Conservation (phyloP, 1,140 invertebrate genomes). For the Asobara japonica region DNA sequence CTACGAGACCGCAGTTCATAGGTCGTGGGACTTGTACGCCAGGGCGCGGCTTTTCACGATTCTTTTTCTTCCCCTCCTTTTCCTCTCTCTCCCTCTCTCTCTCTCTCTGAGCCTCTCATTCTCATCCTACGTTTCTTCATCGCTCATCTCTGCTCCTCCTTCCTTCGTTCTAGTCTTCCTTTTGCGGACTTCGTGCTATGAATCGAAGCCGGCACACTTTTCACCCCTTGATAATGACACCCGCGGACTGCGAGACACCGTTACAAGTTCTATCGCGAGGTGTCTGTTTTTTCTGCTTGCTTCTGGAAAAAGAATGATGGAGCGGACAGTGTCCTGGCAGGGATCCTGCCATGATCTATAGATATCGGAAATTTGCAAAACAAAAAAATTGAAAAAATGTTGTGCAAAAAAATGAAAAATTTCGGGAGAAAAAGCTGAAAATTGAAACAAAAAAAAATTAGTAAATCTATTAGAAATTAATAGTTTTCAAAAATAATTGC, state of each 20-base stretch:
- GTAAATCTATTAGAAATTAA: no score
- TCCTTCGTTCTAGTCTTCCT: not conserved
- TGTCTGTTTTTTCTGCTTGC: not conserved
- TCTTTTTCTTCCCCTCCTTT: not conserved
- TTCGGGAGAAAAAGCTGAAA: no score
- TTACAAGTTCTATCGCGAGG: slow-evolving; percentile 20
- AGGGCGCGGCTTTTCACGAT: slow-evolving; percentile 30
- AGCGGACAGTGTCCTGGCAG: no score
- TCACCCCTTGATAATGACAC: slow-evolving; percentile 37
- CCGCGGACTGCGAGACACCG: slow-evolving; percentile 32
- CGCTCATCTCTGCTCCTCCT: not conserved
- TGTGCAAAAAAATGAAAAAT: no score
- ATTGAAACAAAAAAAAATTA: no score
- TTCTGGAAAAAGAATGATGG: no score
- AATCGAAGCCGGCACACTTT: slow-evolving; percentile 34
- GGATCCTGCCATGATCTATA: no score
- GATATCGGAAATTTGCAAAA: no score
- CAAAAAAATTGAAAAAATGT: no score
- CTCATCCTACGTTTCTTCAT: no score
- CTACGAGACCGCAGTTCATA: slow-evolving; percentile 63
- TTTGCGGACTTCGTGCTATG: not conserved
- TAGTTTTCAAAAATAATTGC: no score
- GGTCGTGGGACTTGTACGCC: slow-evolving; percentile 56
- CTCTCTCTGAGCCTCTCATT: no score
- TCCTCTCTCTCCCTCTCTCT: not conserved